Evolutionary conservation across 2,797 vertebrate genomes (phyloP).

Genomic region (Syndactyla subalaris): DNA sequence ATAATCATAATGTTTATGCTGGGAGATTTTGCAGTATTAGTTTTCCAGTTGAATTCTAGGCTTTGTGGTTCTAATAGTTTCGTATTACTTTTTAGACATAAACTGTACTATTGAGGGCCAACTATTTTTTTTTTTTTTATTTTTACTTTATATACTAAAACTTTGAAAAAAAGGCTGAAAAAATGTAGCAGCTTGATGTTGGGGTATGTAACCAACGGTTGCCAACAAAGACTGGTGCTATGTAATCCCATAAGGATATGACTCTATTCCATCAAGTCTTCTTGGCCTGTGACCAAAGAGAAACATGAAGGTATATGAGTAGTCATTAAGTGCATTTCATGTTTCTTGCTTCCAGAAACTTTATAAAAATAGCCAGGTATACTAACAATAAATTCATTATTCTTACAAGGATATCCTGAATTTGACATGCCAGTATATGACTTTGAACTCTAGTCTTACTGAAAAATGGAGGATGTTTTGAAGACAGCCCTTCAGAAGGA

Average conservation of each 20-base stretch:
- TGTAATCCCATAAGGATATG: not conserved
- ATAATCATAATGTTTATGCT: not conserved
- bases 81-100: not conserved
- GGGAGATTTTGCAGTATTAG: not conserved
- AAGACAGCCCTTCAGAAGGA: conserved; percentile 8
- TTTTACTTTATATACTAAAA: not conserved
- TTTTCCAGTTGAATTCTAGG: not conserved
- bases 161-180: not conserved
- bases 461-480: conserved; percentile 15
- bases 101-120: not conserved
- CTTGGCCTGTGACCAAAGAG: not conserved
- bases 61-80: not conserved
- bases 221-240: not conserved
- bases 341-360: not conserved
- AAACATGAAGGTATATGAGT: not conserved
- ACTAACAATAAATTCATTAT: conserved; percentile 1
- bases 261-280: not conserved
- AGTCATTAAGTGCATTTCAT: not conserved
- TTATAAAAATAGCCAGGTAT: not conserved
- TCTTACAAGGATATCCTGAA: not conserved
- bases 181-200: not conserved
- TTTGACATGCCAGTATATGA: not conserved
- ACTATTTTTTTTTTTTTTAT: not conserved
- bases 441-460: not conserved
- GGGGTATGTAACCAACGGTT: not conserved